phyloP scores from a whole-genome alignment of 2,113 vertebrate species.

The Mus spicilegus region DNA sequence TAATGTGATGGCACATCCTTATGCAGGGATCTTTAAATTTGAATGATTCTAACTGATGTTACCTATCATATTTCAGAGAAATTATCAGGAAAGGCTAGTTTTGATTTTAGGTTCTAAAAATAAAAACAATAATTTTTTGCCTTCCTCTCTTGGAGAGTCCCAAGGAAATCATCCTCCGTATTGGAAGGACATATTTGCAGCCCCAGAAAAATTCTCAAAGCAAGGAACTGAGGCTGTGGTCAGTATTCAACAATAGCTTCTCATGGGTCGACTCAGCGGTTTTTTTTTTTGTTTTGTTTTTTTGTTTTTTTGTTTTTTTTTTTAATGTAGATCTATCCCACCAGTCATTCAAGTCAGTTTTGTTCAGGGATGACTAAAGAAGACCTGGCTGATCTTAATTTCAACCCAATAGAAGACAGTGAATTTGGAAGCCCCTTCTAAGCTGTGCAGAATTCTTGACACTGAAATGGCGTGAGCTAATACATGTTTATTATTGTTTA shows the following conservation, averaged over 20 bases:
- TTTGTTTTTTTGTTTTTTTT: not conserved
- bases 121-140: not conserved
- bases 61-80: not conserved
- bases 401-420: not conserved
- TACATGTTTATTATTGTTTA: not conserved
- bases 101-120: not conserved
- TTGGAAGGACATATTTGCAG: not conserved
- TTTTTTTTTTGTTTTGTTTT: not conserved
- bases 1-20: not conserved
- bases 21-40: not conserved
- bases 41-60: not conserved
- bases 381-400: not conserved
- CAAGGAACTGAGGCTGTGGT: not conserved
- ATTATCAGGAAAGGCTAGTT: not conserved
- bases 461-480: not conserved
- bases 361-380: not conserved
- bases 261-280: not conserved
- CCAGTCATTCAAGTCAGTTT: not conserved
- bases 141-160: not conserved
- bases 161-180: not conserved
- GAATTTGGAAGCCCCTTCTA: not conserved
- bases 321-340: not conserved
- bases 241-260: not conserved
- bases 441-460: not conserved
- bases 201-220: not conserved